Evolutionary conservation across 2,113 vertebrate genomes (phyloP).

Genomic region (Pyrgilauda ruficollis): DNA sequence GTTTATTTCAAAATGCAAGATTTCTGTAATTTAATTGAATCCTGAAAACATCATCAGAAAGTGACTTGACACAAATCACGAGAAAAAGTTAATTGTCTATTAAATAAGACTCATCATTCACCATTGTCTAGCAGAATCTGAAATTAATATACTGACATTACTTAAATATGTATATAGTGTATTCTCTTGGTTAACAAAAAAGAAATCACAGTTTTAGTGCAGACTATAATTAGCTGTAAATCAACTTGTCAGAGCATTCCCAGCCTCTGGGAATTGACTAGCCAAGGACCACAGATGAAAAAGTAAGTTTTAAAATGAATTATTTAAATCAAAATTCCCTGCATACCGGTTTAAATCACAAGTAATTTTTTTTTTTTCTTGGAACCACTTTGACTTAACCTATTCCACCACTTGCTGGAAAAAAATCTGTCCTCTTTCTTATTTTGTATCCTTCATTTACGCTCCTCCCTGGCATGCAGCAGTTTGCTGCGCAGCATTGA

Average conservation of each 20-base stretch:
- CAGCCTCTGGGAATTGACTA: conserved; percentile 25
- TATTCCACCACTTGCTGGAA: neutral
- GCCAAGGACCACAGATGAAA: conserved; percentile 35
- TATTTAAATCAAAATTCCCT: conserved; percentile 5
- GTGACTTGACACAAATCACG: conserved; percentile 37
- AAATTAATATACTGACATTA: conserved; percentile 57
- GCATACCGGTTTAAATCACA: neutral
- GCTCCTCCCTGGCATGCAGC: neutral
- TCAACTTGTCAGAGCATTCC: conserved; percentile 52
- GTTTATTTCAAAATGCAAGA: conserved; percentile 14
- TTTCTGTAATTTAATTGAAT: conserved; percentile 38
- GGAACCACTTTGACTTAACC: neutral
- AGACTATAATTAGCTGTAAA: conserved; percentile 62
- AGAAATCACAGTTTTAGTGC: conserved; percentile 48
- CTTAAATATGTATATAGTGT: conserved; percentile 60
- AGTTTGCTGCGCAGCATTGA: neutral
- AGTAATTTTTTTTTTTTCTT: neutral
- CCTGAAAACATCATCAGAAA: neutral
- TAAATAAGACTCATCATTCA: conserved; percentile 50
- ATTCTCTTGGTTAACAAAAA: conserved; percentile 54
- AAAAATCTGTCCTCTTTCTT: neutral
- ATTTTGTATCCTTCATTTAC: neutral
- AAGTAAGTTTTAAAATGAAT: conserved; percentile 33
- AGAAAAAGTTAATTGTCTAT: conserved; percentile 44
- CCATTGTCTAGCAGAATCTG: conserved; percentile 49